These are phyloP conservation scores for Mesoligia furuncula DNA, from an alignment of 2,888 invertebrate species.

Conservation along the genomic window DNA sequence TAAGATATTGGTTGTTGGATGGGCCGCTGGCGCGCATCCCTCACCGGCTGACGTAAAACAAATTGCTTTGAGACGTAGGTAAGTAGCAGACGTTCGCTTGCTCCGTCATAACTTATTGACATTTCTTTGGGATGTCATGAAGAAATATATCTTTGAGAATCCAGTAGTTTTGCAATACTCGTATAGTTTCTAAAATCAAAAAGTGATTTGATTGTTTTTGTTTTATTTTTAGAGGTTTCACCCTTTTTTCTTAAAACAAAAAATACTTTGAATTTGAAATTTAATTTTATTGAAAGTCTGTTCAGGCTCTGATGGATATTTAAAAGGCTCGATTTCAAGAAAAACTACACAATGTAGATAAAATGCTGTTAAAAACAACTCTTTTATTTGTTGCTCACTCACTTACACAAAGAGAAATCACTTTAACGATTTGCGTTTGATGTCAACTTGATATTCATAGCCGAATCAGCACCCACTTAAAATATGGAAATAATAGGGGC, in stretches of 20 bases:
- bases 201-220: neutral
- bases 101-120: conserved; percentile 54
- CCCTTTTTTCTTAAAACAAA: no score
- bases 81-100: conserved; percentile 53
- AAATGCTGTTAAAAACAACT: neutral
- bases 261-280: neutral
- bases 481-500: conserved; percentile 54
- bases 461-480: conserved; percentile 57
- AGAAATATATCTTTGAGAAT: conserved; percentile 27
- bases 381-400: conserved; percentile 4
- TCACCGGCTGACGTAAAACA: conserved; percentile 54
- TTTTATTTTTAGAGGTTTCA: no score
- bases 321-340: neutral
- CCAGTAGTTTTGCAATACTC: conserved; percentile 4
- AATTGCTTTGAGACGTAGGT: conserved; percentile 60
- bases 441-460: conserved; percentile 54
- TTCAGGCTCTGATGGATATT: neutral
- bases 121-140: conserved; percentile 45
- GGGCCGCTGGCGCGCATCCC: conserved; percentile 54
- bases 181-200: conserved; percentile 16
- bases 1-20: conserved; percentile 69
- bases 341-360: neutral
- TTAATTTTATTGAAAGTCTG: neutral
- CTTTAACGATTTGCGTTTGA: conserved; percentile 41
- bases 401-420: conserved; percentile 22